Conservation (phyloP, 1,140 invertebrate genomes). For the Papilio xuthus region DNA sequence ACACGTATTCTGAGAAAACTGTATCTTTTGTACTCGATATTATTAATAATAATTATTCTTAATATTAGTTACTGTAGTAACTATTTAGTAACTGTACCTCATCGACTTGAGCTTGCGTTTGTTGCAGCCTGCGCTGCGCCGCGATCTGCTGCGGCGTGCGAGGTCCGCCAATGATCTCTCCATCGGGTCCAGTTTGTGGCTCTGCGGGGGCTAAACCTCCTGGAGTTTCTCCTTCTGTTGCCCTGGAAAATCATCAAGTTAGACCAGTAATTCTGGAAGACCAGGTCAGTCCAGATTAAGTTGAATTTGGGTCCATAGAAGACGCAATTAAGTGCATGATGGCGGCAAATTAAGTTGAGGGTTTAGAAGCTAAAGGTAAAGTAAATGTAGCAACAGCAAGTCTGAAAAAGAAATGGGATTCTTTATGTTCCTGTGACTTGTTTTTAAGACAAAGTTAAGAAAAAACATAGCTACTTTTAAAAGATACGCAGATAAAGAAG, state of each 20-base stretch:
- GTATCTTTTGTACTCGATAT: too few relatives aligned
- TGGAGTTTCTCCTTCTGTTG: slow-evolving; percentile 68
- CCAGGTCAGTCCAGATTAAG: too few relatives aligned
- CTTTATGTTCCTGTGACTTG: neutral
- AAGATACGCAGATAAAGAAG: neutral
- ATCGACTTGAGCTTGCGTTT: slow-evolving; percentile 99
- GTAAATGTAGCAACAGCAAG: too few relatives aligned
- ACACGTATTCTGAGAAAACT: too few relatives aligned
- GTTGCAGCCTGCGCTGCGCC: slow-evolving; percentile 96
- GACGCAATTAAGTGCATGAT: too few relatives aligned
- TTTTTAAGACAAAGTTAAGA: too few relatives aligned
- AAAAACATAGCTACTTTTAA: neutral
- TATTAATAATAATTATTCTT: too few relatives aligned
- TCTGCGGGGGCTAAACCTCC: slow-evolving; percentile 82
- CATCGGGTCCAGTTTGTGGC: slow-evolving; percentile 85
- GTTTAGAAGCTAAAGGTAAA: too few relatives aligned
- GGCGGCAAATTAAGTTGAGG: too few relatives aligned
- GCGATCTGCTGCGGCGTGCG: slow-evolving; percentile 94
- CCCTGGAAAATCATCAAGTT: slow-evolving; percentile 57
- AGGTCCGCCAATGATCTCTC: slow-evolving; percentile 90
- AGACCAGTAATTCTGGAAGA: neutral
- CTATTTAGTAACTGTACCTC: slow-evolving; percentile 84
- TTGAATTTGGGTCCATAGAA: too few relatives aligned
- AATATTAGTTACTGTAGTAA: neutral
- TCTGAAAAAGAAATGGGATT: too few relatives aligned